Evolutionary conservation across 2,888 invertebrate species (phyloP).

Genomic region (Rhodophaea formosa): DNA sequence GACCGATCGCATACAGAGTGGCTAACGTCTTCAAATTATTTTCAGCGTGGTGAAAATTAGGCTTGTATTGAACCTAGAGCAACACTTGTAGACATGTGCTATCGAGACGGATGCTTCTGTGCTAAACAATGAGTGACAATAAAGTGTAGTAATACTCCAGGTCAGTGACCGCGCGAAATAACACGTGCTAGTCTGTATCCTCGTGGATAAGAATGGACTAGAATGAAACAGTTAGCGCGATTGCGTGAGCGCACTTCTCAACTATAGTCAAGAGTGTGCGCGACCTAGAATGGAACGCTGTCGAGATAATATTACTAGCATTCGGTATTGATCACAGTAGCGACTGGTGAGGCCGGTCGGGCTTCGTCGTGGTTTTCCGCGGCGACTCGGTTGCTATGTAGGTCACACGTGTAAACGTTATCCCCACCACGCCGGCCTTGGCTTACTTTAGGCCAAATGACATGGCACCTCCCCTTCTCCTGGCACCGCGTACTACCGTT

Average conservation of each 20-base stretch:
- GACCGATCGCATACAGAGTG: slow-evolving; percentile 26
- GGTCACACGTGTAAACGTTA: slow-evolving; percentile 81
- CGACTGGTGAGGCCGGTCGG: slow-evolving; percentile 47
- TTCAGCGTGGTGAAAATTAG: slow-evolving; percentile 21
- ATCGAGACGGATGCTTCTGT: slow-evolving; percentile 22
- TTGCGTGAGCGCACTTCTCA: slow-evolving; percentile 33
- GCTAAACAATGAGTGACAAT: slow-evolving; percentile 18
- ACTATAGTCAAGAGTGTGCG: slow-evolving; percentile 26
- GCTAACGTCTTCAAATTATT: slow-evolving; percentile 26
- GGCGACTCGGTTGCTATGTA: slow-evolving; percentile 63
- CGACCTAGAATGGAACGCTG: slow-evolving; percentile 36
- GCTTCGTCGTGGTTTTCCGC: slow-evolving; percentile 59
- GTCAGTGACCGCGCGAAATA: slow-evolving; percentile 54
- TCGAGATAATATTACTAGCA: slow-evolving; percentile 40
- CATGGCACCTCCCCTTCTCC: slow-evolving; percentile 69
- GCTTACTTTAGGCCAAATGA: slow-evolving; percentile 74
- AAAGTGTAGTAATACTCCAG: slow-evolving; percentile 33
- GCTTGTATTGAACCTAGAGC: background rate
- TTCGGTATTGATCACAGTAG: slow-evolving; percentile 60
- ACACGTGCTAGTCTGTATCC: slow-evolving; percentile 50
- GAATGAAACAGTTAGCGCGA: slow-evolving; percentile 25
- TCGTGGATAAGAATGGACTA: slow-evolving; percentile 43
- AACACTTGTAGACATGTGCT: background rate
- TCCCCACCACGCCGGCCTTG: slow-evolving; percentile 78
- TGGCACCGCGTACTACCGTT: slow-evolving; percentile 33